Base-by-base conservation (phyloP, 2,888 invertebrate species). In the Nasonia oneida region DNA sequence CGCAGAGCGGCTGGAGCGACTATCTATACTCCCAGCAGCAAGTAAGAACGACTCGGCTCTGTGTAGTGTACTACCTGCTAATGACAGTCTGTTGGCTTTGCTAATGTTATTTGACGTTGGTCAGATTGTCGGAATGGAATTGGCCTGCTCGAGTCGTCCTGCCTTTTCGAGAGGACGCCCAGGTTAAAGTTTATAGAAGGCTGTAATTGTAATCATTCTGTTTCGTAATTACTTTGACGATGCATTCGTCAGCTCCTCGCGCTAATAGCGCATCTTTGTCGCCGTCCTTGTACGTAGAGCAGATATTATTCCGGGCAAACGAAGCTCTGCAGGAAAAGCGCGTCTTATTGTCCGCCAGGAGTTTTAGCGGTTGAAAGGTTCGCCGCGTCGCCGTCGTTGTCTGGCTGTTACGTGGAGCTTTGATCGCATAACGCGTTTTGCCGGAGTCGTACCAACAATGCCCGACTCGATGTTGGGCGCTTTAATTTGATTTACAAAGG, bases 11-110 rank as follows among this genome's bases (percentile, higher is more conserved):
- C 10, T 33, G 50, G n/a, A 8, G 33, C 29, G 42, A 23, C 23
- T 23, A 71, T 37, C 29, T 23, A 53, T 61, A 70, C 71, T n/a
- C 39, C 14, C 8, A 10, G 12, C n/a, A 14, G 33, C 47, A 47
- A 75, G 47, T 29, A 78, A 71, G 77, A 71, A 75, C 70, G 70
- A 79, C 85, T 80, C 64, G 75, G 70, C 67, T 29, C 81, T 33
- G 61, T 73, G 86, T 12, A 47, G 47, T 47, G 47, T 12, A 42
- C 37, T 78, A 81, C 74, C 85, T 84, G 82, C 80, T 85, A 85
- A 87, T 85, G 87, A 85, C 84, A 81, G 84, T 78, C 86, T 73
- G 77, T 78, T 79, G 37, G 84, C 67, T 77, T 70, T 39, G 85
- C 78, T 87, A 87, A 87, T 71, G 81, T 70, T 79, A 84, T 84